Percentiles rank a stretch among this genome's conserved stretches.
These are phyloP conservation scores for Pantherophis alleghaniensis DNA, from an alignment of 2,797 vertebrate genomes.

Conservation along the genomic window DNA sequence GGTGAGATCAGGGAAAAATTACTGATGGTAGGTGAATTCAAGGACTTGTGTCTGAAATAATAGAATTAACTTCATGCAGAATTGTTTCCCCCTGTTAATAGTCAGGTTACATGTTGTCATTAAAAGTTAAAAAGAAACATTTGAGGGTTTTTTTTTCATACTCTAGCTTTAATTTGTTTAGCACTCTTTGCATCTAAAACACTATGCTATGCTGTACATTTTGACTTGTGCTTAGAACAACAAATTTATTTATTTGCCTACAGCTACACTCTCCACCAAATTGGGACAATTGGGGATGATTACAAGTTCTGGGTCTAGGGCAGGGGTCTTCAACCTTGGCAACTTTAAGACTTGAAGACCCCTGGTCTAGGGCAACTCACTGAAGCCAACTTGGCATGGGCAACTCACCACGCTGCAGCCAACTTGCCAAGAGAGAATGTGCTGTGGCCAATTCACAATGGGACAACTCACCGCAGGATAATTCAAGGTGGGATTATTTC, in stretches of 20 bases:
- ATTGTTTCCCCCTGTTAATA: not conserved
- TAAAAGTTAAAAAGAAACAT: not conserved
- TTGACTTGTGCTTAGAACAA: not conserved
- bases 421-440: too few species aligned
- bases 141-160: not conserved
- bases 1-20: not conserved
- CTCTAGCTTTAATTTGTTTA: not conserved
- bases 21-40: not conserved
- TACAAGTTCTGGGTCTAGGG: too few species aligned
- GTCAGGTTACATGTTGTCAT: not conserved
- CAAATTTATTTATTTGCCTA: not conserved
- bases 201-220: not conserved
- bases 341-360: too few species aligned
- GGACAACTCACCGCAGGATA: not conserved
- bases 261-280: not conserved
- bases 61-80: not conserved
- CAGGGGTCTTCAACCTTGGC: too few species aligned
- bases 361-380: not conserved
- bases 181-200: not conserved
- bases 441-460: not conserved
- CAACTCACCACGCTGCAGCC: not conserved
- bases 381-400: not conserved
- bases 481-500: accelerated
- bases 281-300: not conserved
- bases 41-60: not conserved